phyloP scores from a whole-genome alignment of 1,140 invertebrate species.

The Brachystomella parvula region DNA sequence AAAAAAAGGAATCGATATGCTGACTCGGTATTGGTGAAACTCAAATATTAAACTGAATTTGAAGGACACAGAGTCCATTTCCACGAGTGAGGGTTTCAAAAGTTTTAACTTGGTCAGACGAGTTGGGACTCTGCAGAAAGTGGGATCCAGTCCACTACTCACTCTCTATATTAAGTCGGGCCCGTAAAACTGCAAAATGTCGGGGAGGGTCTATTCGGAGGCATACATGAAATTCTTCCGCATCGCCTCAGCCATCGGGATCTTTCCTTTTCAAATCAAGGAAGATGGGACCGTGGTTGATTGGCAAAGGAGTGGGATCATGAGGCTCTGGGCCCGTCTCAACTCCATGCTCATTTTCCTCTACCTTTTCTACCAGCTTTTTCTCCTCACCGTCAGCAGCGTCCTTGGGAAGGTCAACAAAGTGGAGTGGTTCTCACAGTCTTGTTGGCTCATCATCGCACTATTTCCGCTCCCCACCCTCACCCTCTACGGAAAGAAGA shows the following conservation, averaged over 20 bases:
- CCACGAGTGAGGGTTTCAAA: no score
- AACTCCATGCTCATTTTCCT: slow-evolving; percentile 24
- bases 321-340: slow-evolving; percentile 31
- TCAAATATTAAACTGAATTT: no score
- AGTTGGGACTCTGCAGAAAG: no score
- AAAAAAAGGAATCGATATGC: no score
- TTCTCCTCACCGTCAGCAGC: slow-evolving; percentile 33
- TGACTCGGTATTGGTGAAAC: no score
- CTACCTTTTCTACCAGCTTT: slow-evolving; percentile 36
- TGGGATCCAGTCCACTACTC: no score
- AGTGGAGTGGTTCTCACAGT: slow-evolving; percentile 35
- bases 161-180: no score
- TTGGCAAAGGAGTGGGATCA: slow-evolving; percentile 29
- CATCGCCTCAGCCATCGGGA: slow-evolving; percentile 24
- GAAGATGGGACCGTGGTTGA: slow-evolving; percentile 37
- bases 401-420: slow-evolving; percentile 34
- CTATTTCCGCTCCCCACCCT: slow-evolving; percentile 35
- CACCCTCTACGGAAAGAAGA: slow-evolving; percentile 35
- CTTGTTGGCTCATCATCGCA: slow-evolving; percentile 37
- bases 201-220: slow-evolving; percentile 21
- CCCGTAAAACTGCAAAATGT: slow-evolving; percentile 19
- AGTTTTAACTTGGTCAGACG: no score
- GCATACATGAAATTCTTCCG: slow-evolving; percentile 36
- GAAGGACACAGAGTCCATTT: no score
- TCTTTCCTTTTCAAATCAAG: slow-evolving; percentile 36